A percentile compares a stretch with the other conserved stretches of the same genome.
phyloP scores from a whole-genome alignment of 1,140 invertebrate species.

The Colletes latitarsis region DNA sequence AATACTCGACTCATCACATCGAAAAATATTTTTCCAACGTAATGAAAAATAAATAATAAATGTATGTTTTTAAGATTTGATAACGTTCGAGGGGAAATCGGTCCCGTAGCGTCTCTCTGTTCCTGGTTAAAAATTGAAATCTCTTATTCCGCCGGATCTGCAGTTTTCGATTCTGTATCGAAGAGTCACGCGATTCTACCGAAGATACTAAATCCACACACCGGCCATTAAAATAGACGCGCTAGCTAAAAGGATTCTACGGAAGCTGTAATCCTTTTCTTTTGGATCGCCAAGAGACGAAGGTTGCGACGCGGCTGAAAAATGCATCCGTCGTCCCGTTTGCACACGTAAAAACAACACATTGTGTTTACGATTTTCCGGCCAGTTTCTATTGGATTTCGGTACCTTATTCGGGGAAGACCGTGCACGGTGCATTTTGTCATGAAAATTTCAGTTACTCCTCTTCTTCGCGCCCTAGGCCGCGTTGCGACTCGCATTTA shows the following conservation, averaged over 20 bases:
- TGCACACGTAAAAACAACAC: conserved; percentile 32
- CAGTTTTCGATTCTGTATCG: too few species aligned
- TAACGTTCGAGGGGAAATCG: too few species aligned
- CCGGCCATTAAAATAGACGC: conserved; percentile 56
- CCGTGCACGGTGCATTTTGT: conserved; percentile 13
- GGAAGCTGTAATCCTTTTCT: conserved; percentile 18
- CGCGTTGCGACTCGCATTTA: not conserved
- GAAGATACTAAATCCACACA: too few species aligned
- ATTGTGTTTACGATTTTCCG: conserved; percentile 49
- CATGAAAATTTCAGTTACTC: conserved; percentile 40
- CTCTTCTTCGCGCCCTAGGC: too few species aligned
- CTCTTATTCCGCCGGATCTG: too few species aligned
- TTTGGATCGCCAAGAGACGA: conserved; percentile 29
- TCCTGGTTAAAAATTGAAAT: too few species aligned
- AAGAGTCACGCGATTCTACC: too few species aligned
- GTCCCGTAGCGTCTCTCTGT: too few species aligned
- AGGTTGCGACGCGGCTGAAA: conserved; percentile 46
- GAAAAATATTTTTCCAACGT: too few species aligned
- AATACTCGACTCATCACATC: too few species aligned
- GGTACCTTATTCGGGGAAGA: not conserved
- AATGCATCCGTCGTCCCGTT: conserved; percentile 53
- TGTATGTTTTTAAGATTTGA: too few species aligned
- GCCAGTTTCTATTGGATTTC: conserved; percentile 55
- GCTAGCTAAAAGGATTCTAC: conserved; percentile 55
- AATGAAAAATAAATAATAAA: too few species aligned